Evolutionary conservation across 1,140 invertebrate species (phyloP), one percentile per base, ranked within the genome.

Genomic region (Hyles euphorbiae): DNA sequence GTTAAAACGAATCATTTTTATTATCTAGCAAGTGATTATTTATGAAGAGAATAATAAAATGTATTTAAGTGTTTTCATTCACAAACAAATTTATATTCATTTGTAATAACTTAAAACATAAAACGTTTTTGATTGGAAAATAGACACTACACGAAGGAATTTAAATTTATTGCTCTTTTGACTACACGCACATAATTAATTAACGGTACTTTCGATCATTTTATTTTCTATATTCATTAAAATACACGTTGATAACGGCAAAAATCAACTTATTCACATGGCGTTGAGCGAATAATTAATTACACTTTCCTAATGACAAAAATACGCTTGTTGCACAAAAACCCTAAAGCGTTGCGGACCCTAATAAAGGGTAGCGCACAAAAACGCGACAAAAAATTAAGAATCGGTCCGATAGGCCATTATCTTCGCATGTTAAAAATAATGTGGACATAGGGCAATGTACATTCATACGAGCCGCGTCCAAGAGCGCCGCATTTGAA

Each of bases 381-480:
- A 85, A 80, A 78, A 84, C 74, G 73, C 74, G 66, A 78, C 75
- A 87, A 87, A 88, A 87, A 87, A 88, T 86, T 88, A 86, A 84
- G 83, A 87, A 86, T 88, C 82, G 79, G 82, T 81, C 83, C 83
- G 86, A 88, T 88, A 76, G 78, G 78, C 82, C 74, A 87, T 88
- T 88, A 88, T 88, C 86, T 87, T 87, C 64, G 73, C 70, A 86
- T 79, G 83, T 83, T 88, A 88, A 81, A 88, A 88, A 88, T 88
- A 88, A 87, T 88, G 85, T 82, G 86, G 83, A 83, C 83, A 87
- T 87, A 84, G 85, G 81, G 85, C 81, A 79, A 77, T 79, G 81
- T 68, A 86, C 78, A 87, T 87, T 88, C 86, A 87, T 83, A 80
- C 80, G 78, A 80, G 81, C 74, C 74, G 65, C 79, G 86, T 88